A percentile compares a stretch with the other conserved stretches of the same genome.
Conservation (phyloP, 1,140 invertebrate species). For the Campoletis sonorensis region DNA sequence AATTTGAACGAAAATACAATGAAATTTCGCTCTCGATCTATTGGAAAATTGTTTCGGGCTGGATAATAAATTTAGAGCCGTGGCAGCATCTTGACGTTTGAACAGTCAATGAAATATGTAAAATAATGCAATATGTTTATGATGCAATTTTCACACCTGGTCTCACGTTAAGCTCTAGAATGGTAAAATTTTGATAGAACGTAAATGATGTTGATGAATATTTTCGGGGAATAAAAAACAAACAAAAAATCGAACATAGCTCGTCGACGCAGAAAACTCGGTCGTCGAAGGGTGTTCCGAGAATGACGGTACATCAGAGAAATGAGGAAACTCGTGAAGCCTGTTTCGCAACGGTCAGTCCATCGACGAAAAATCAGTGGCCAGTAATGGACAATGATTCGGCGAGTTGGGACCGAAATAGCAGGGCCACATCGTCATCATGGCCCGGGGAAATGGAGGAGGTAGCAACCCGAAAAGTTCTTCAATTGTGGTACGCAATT, state of each 20-base stretch:
- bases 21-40: too few species aligned
- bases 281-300: constrained; percentile 21
- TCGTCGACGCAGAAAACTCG: constrained; percentile 32
- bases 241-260: constrained; percentile 23
- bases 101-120: too few species aligned
- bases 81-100: too few species aligned
- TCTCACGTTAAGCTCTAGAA: background rate
- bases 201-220: background rate
- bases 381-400: constrained; percentile 45
- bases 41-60: too few species aligned
- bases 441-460: constrained; percentile 69
- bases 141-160: too few species aligned
- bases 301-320: constrained; percentile 46
- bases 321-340: constrained; percentile 46
- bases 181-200: background rate
- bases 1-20: too few species aligned
- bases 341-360: constrained; percentile 29
- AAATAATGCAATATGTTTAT: too few species aligned
- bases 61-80: too few species aligned
- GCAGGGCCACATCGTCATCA: constrained; percentile 59
- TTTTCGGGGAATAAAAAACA: constrained; percentile 1
- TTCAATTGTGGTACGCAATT: constrained; percentile 67
- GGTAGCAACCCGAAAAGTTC: constrained; percentile 61
- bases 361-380: constrained; percentile 44
- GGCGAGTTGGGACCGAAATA: constrained; percentile 58